A percentile compares a stretch with the other conserved stretches of the same genome.
Conservation (phyloP, 1,140 invertebrate species). For the Dendrolimus punctatus region DNA sequence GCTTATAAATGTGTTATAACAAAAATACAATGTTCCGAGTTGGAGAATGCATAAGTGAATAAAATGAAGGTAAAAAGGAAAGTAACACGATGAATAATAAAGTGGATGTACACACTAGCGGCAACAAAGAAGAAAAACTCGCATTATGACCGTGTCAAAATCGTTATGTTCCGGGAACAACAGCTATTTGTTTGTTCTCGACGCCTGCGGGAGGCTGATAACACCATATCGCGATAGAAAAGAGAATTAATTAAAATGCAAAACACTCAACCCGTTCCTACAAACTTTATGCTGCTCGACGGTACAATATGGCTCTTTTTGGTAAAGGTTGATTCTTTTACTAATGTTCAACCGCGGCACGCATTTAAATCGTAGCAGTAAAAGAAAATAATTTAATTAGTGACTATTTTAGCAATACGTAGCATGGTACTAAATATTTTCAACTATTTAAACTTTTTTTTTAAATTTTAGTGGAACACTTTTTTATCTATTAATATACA, state of each 20-base stretch:
- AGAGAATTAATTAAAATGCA: conserved; percentile 71
- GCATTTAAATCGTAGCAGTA: too few species aligned
- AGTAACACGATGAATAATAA: conserved; percentile 7
- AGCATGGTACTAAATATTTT: too few species aligned
- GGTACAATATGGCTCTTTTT: conserved; percentile 28
- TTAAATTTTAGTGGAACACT: too few species aligned
- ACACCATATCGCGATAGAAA: conserved; percentile 66
- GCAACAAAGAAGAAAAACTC: conserved; percentile 30
- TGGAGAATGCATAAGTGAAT: too few species aligned
- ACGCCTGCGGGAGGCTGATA: conserved; percentile 57
- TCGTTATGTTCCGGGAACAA: conserved; percentile 40
- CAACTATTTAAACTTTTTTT: too few species aligned
- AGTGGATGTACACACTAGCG: conserved; percentile 18
- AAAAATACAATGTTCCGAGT: too few species aligned
- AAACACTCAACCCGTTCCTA: conserved; percentile 60
- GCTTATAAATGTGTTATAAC: too few species aligned
- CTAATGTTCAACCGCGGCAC: too few species aligned
- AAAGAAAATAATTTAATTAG: too few species aligned
- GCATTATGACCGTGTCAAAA: conserved; percentile 50
- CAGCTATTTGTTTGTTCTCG: conserved; percentile 61
- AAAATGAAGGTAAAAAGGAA: conserved; percentile 4
- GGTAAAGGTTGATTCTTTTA: conserved; percentile 14
- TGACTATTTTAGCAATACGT: too few species aligned
- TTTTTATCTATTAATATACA: too few species aligned
- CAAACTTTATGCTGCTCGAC: conserved; percentile 44